Evolutionary conservation across 2,113 vertebrate species (phyloP), one percentile per base, ranked within the genome.

Genomic region (Nycticryphes semicollaris): DNA sequence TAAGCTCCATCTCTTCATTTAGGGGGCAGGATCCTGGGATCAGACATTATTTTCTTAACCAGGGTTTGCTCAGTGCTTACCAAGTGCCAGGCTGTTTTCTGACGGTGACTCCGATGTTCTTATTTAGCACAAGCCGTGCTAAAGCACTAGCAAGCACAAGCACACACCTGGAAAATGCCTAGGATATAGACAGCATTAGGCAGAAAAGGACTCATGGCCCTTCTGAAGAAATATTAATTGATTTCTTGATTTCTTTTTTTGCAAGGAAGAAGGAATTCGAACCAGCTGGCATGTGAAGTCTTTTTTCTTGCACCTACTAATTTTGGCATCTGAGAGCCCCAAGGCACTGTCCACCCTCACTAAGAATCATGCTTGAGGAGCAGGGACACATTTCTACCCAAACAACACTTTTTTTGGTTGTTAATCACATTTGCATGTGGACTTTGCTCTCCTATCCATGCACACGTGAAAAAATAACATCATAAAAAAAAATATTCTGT

Each of bases 401-500:
- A 14, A 35, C 10, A 7, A 70, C 16, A 14, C 12, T 8, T 72
- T 53, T 63, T 18, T 18, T 68, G 57, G 25, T 56, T 4, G 0
- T 59, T 63, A 77, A 74, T 89, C 51, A 10, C 9, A 25, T 87
- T 60, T 87, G 10, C 45, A 33, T 30, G 18, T 6, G 14, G 27
- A 4, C 31, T n/a, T 31, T n/a, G 4, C 20, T 90, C 31, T 75
- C 18, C 20, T 24, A 22, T 30, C 31, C 15, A 1, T 25, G 22
- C 4, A 19, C 2, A n/a, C 1, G 9, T 35, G 19, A 4, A 13
- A 27, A 70, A 84, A 63, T 5, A 67, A 15, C 0, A 0, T 10
- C 13, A 33, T 47, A 21, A 62, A 80, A 57, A 53, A 22, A 53
- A n/a, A 11, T 7, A n/a, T 1, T 3, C 4, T 63, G 6, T 33